These are phyloP conservation scores for Lasiurus borealis DNA, from an alignment of 2,113 vertebrate species.

Conservation along the genomic window DNA sequence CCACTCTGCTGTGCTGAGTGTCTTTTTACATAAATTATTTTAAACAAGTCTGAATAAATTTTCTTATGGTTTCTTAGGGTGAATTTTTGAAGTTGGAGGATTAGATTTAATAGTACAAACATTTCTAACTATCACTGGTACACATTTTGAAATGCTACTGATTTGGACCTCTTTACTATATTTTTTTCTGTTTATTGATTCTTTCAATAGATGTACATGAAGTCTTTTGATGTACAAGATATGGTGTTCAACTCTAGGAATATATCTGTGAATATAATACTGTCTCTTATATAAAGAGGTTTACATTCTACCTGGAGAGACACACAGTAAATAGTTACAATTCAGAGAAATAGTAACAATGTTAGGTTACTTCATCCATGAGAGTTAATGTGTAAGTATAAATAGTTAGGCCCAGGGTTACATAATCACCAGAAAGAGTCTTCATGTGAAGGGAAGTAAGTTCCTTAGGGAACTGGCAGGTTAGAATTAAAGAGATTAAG, in stretches of 20 bases:
- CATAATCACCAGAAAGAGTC: not conserved
- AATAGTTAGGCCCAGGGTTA: not conserved
- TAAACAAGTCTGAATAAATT: not conserved
- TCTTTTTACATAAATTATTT: not conserved
- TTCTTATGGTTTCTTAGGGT: not conserved
- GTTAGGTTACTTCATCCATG: not conserved
- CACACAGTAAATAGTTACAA: not conserved
- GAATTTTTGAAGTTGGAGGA: not conserved
- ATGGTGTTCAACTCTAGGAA: not conserved
- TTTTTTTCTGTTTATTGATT: not conserved
- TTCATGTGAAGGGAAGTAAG: not conserved
- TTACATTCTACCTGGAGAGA: not conserved
- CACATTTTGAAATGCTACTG: not conserved
- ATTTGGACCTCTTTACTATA: not conserved
- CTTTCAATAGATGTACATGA: not conserved
- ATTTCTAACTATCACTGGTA: not conserved
- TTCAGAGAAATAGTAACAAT: not conserved
- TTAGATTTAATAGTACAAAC: not conserved
- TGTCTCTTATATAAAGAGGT: not conserved
- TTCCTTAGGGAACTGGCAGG: not conserved
- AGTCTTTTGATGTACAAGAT: not conserved
- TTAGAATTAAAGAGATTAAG: not conserved
- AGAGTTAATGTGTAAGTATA: not conserved
- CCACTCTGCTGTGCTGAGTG: not conserved
- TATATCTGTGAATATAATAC: not conserved